These are phyloP conservation scores for Rotaria socialis DNA, from an alignment of 2,888 invertebrate species.

Conservation along the genomic window DNA sequence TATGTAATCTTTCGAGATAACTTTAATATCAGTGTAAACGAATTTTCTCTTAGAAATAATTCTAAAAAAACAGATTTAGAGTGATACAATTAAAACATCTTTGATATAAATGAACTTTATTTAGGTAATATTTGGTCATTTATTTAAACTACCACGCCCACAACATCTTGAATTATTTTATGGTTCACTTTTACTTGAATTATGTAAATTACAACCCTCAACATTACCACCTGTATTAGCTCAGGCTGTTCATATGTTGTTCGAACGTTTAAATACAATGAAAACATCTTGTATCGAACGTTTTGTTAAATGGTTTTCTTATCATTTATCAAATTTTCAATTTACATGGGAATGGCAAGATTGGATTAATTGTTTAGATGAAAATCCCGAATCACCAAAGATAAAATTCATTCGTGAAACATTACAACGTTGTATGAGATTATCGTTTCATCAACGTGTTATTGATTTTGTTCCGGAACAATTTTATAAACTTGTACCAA, in stretches of 20 bases:
- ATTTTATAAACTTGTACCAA: constrained; percentile 69
- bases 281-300: constrained; percentile 90
- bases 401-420: constrained; percentile 90
- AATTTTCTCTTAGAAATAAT: no score
- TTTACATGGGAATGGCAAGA: constrained; percentile 91
- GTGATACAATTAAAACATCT: no score
- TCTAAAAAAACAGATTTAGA: no score
- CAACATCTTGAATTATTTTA: constrained; percentile 85
- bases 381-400: constrained; percentile 73
- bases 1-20: no score
- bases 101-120: not conserved
- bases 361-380: constrained; percentile 59
- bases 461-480: constrained; percentile 83
- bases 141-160: constrained; percentile 84
- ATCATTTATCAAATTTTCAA: constrained; percentile 97
- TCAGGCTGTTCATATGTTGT: constrained; percentile 93
- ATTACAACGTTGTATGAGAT: constrained; percentile 77
- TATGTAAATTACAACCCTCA: constrained; percentile 90
- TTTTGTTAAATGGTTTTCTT: constrained; percentile 93
- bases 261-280: constrained; percentile 91
- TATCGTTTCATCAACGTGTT: constrained; percentile 89
- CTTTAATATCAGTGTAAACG: no score
- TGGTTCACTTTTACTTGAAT: constrained; percentile 86
- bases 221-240: constrained; percentile 81
- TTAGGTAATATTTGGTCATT: constrained; percentile 79